Percentiles rank a stretch among this genome's conserved stretches.
Evolutionary conservation across 1,140 invertebrate species (phyloP).

Genomic region (Forficula auricularia): DNA sequence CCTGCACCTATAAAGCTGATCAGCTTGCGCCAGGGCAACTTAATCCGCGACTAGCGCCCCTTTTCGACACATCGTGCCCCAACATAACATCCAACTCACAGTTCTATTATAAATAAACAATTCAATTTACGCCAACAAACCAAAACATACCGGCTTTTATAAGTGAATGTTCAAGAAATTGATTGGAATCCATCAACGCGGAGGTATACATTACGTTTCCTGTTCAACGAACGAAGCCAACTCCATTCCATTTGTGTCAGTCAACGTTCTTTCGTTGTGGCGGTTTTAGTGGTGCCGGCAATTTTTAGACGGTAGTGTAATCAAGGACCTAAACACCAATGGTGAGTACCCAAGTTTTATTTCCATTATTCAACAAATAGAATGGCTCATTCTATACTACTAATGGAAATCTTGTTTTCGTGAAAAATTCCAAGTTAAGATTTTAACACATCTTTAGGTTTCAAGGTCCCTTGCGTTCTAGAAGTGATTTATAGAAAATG

Average conservation of each 20-base stretch:
- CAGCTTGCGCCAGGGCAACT: conserved; percentile 17
- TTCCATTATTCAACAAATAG: too few species aligned
- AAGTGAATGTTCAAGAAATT: too few species aligned
- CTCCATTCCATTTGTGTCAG: background rate
- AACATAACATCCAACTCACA: too few species aligned
- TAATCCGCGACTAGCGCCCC: conserved; percentile 15
- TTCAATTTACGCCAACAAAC: too few species aligned
- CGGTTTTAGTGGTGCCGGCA: conserved; percentile 17
- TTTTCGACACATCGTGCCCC: conserved; percentile 5
- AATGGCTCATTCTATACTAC: too few species aligned
- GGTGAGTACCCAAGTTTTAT: conserved; percentile 17
- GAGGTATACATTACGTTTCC: conserved; percentile 9
- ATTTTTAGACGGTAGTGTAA: conserved; percentile 18
- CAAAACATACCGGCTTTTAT: too few species aligned
- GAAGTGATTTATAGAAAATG: too few species aligned
- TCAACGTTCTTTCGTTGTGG: conserved; percentile 14
- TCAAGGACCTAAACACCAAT: conserved; percentile 15
- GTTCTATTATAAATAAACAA: too few species aligned
- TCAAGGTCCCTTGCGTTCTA: too few species aligned
- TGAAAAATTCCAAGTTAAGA: too few species aligned
- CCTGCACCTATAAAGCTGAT: conserved; percentile 36
- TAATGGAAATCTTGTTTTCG: too few species aligned
- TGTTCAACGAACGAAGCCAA: conserved; percentile 9
- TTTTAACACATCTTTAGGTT: too few species aligned
- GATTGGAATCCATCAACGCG: conserved; percentile 12